Evolutionary conservation across 2,888 invertebrate species (phyloP), one percentile per base, ranked within the genome.

Genomic region (Cataglyphis albicans): DNA sequence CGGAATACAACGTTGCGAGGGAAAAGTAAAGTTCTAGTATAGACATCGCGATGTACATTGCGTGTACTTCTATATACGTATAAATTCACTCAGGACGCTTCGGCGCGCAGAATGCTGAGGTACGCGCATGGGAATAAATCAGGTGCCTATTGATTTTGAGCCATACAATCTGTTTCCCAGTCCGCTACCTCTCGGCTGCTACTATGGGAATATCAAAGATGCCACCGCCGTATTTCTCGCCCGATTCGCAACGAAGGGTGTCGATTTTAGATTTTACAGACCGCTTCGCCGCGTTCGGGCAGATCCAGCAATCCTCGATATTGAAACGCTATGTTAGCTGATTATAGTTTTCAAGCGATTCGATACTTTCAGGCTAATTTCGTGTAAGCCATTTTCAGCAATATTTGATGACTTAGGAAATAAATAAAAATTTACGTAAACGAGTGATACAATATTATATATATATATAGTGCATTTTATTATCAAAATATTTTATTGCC

Each of bases 71-170:
- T 70, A 7, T 65, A 35, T 67, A 44, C 83, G 81, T 72, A 82
- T 85, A 82, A 85, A 87, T 87, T 83, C 72, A 80, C 61, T 76
- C 78, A 75, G 52, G 55, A 52, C 74, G 78, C 80, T 83, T 82
- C 82, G 64, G 68, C 87, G 85, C 70, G 67, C 76, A 52, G 81
- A 38, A 78, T 73, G 72, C 55, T 67, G 75, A 35, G 64, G 63
- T 81, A 81, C 88, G 87, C 87, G 88, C 88, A 87, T 83, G 89
- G 89, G 88, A 90, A 90, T 91, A 91, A 91, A 91, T 90, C 90
- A 90, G 89, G 86, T 84, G 88, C 82, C 88, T 91, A 91, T 91
- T 91, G 91, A 91, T 91, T 89, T 91, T 88, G 89, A 87, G 85
- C 91, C 83, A 83, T 87, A 87, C 90, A 91, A 91, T 90, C 90